Base-by-base conservation (phyloP, 2,888 invertebrate genomes). In the Bembecia ichneumoniformis region DNA sequence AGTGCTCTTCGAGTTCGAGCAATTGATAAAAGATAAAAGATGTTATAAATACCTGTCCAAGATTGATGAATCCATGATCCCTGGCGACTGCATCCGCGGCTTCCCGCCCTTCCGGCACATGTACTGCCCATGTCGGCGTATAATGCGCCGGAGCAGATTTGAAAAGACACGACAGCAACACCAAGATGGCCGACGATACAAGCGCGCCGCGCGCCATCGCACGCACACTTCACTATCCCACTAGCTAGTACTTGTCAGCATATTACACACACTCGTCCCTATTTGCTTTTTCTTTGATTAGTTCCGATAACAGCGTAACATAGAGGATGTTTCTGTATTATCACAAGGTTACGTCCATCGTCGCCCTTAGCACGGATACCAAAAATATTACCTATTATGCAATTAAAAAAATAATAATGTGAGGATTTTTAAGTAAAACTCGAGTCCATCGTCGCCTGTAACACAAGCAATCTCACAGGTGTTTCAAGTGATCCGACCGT, bases 61-160 rank as follows among this genome's bases (percentile, higher is more conserved):
- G 89, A 86, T 95, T 94, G 80, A 90, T 83, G 89, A 95, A 96
- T 63, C 95, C 96, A 80, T 96, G 93, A 71, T 94, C 93, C 57
- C 72, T 77, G 51, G 96, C 96, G 45, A 96, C 92, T 43, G 88
- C 84, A 66, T 93, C 91, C 43, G 95, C 96, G 50, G 90, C 88
- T 43, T 88, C 82, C 58, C 89, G 89, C 50, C 91, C 91, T 54
- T 90, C 92, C 16, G 91, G 91, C 67, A 96, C 91, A 71, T 94
- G 93, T 52, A 95, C 93, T 55, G 95, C 96, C 94, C 95, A 96
- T 78, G 94, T 94, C 76, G 94, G 92, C 56, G 94, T 93, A 76
- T 90, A 96, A 71, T 92, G 91, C 49, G 78, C 76, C 44, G 62
- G 60, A 51, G 72, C 71, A 51, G 64, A 63, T 55, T 73, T 73